Base-by-base conservation (phyloP, 2,797 vertebrate genomes). In the Lithobates pipiens region DNA sequence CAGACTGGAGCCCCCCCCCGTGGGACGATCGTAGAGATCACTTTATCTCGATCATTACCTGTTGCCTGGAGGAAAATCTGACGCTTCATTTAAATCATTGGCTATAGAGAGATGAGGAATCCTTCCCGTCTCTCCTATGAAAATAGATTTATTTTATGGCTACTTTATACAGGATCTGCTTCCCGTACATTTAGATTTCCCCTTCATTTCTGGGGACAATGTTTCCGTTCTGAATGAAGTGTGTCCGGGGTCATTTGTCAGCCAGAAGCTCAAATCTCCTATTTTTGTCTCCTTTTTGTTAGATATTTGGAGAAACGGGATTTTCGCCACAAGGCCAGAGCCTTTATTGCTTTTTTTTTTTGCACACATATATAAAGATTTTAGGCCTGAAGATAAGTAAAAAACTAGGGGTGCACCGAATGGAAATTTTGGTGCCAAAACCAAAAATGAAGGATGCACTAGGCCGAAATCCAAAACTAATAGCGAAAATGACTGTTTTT, bases 191-290 rank as follows among this genome's bases (percentile, higher is more conserved):
- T 69, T 44, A 69, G 69, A 80, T 57, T 75, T 85, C 84, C 80
- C 61, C 34, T 77, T 65, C 76, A 65, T 81, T 86, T 63, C 57
- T 27, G 44, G 67, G 63, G 63, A 76, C 63, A 9, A 21, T 27
- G 18, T 36, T 61, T 10, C n/a, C 18, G 16, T 69, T 57, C 63
- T 69, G 32, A 46, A 71, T n/a, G 78, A 76, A 27, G n/a, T n/a
- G 72, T 85, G 84, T 75, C 84, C 34, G 72, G 46, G 34, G 63
- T 76, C 71, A 85, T 85, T 81, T 81, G 63, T 81, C 84, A 61
- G 11, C 27, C 10, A 0, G 44, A 65, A n/a, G 3, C 71, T 70
- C n/a, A 76, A 21, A 61, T 85, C 78, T 70, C 57, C 23, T 69
- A 39, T 32, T 70, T 36, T 39, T 44, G 32, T 1, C 80, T n/a